These are phyloP conservation scores for Rostratula benghalensis DNA, from an alignment of 2,113 vertebrate genomes.

Conservation along the genomic window DNA sequence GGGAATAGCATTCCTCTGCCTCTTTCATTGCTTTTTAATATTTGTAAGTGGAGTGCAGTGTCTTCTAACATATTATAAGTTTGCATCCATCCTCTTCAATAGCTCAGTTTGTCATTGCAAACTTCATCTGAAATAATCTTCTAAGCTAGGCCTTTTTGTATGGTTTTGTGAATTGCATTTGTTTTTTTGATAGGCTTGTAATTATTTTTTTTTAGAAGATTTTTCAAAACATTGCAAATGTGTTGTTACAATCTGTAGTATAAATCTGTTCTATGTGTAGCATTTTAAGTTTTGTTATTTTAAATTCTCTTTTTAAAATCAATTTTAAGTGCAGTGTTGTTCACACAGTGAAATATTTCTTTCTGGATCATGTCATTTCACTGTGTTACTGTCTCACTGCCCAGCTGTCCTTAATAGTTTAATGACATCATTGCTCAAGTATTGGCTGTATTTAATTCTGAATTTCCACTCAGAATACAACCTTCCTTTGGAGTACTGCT, in stretches of 20 bases:
- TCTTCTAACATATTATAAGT: neutral
- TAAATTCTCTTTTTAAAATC: neutral
- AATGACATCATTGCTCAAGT: constrained; percentile 7
- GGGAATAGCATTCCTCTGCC: neutral
- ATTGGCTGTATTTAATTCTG: neutral
- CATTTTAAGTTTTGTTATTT: neutral
- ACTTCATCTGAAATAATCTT: neutral
- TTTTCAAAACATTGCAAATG: neutral
- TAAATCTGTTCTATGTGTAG: neutral
- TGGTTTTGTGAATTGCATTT: neutral
- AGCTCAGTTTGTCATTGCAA: neutral
- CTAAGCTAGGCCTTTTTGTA: neutral
- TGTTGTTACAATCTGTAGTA: neutral
- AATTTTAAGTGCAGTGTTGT: neutral
- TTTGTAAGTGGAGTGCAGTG: neutral
- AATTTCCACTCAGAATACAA: neutral
- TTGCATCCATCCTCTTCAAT: neutral
- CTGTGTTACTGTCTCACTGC: neutral
- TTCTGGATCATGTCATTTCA: neutral
- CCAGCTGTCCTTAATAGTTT: neutral
- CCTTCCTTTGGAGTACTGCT: neutral
- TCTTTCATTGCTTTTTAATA: neutral
- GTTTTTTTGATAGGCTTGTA: neutral
- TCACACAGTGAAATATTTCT: neutral
- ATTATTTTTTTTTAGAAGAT: neutral